phyloP scores from a whole-genome alignment of 2,888 invertebrate species.

The Chironomus tentans region DNA sequence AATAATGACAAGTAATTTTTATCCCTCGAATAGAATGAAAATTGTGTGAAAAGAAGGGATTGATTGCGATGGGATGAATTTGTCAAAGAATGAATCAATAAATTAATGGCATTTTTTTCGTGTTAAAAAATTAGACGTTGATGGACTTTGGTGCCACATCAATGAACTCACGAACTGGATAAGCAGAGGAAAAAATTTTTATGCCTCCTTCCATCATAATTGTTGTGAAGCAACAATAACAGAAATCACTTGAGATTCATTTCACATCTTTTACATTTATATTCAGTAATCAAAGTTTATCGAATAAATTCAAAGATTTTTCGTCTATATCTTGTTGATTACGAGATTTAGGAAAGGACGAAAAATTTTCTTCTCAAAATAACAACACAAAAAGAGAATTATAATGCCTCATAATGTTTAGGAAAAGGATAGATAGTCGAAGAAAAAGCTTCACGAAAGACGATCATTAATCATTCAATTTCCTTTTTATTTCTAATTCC shows the following conservation, averaged over 20 bases:
- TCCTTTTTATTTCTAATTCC: neutral
- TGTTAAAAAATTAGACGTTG: neutral
- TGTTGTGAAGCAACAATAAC: too few species aligned
- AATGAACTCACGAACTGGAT: neutral
- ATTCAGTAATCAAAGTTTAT: neutral
- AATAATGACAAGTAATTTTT: too few species aligned
- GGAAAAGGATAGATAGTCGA: neutral
- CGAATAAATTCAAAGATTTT: neutral
- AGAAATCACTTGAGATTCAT: too few species aligned
- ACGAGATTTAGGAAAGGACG: neutral
- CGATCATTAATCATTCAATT: conserved; percentile 11
- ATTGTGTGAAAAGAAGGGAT: too few species aligned
- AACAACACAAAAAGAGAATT: neutral
- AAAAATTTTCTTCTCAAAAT: conserved; percentile 7
- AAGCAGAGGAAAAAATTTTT: neutral
- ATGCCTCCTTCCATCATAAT: neutral
- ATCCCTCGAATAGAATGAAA: too few species aligned
- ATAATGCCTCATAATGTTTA: too few species aligned
- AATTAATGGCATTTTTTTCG: neutral
- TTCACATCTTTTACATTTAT: neutral
- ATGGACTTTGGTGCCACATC: neutral
- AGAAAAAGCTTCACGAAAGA: neutral
- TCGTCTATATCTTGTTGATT: neutral
- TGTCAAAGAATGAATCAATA: neutral
- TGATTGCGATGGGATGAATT: neutral